Evolutionary conservation across 2,797 vertebrate species (phyloP).

Genomic region (Chaetodon trifasciatus): DNA sequence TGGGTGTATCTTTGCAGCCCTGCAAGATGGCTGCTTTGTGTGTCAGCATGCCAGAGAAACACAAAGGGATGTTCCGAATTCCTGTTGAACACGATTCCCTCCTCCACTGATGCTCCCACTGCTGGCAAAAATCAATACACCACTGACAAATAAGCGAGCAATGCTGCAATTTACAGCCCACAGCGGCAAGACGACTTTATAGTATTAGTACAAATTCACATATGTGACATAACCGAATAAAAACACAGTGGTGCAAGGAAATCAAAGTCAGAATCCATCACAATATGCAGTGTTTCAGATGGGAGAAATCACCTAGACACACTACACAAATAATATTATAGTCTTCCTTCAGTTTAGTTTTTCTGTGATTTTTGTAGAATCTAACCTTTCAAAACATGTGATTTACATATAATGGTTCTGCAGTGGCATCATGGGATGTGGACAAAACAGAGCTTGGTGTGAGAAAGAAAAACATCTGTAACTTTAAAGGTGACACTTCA

Average conservation of each 20-base stretch:
- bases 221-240: neutral
- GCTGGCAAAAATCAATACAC: slow-evolving; percentile 1
- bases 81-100: slow-evolving; percentile 40
- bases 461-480: neutral
- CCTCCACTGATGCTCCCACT: slow-evolving; percentile 31
- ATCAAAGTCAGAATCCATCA: neutral
- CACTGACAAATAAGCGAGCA: neutral
- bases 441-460: neutral
- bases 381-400: neutral
- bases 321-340: neutral
- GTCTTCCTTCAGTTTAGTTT: neutral
- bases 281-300: neutral
- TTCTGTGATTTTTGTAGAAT: neutral
- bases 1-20: slow-evolving; percentile 5
- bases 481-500: slow-evolving; percentile 33
- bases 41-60: slow-evolving; percentile 15
- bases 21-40: slow-evolving; percentile 2
- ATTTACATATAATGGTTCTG: neutral
- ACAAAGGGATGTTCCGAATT: slow-evolving; percentile 31
- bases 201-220: neutral
- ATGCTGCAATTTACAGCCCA: neutral
- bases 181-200: neutral
- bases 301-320: too few relatives aligned
- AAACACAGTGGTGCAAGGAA: neutral
- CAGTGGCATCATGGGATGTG: neutral